These are phyloP conservation scores for Epsilonema sp. DNA, from an alignment of 2,888 invertebrate species.

Conservation along the genomic window DNA sequence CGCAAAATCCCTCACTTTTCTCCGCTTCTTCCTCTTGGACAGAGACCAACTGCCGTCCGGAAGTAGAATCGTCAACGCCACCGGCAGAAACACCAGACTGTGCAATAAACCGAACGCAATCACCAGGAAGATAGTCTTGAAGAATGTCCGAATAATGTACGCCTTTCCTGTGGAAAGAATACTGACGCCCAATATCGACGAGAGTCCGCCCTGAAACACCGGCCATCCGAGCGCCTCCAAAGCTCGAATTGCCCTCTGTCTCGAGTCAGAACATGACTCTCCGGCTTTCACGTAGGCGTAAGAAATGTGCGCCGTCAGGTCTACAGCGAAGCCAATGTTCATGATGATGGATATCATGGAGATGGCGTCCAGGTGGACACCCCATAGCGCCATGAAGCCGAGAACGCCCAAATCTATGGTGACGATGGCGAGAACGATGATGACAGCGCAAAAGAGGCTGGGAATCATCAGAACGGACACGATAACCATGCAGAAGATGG, in stretches of 20 bases:
- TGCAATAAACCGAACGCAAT: not conserved
- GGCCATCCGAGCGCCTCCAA: constrained; percentile 4
- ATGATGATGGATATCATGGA: constrained; percentile 3
- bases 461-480: constrained; percentile 83
- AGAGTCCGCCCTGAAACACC: not conserved
- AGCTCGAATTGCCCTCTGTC: not conserved
- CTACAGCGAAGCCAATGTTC: constrained; percentile 5
- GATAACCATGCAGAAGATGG: constrained; percentile 75
- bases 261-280: not conserved
- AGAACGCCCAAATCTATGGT: constrained; percentile 23
- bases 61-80: not conserved
- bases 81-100: not conserved
- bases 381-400: constrained; percentile 26
- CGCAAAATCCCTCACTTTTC: too few relatives aligned
- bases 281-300: not conserved
- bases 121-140: not conserved
- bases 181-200: not conserved
- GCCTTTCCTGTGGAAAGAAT: not conserved
- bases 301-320: constrained; percentile 1
- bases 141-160: not conserved
- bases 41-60: too few relatives aligned
- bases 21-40: too few relatives aligned
- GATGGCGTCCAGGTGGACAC: constrained; percentile 9
- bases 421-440: constrained; percentile 80
- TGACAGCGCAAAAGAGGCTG: constrained; percentile 63